Percentiles rank a stretch among this genome's conserved stretches.
Evolutionary conservation across 2,113 vertebrate species (phyloP).

Genomic region (Lepus europaeus): DNA sequence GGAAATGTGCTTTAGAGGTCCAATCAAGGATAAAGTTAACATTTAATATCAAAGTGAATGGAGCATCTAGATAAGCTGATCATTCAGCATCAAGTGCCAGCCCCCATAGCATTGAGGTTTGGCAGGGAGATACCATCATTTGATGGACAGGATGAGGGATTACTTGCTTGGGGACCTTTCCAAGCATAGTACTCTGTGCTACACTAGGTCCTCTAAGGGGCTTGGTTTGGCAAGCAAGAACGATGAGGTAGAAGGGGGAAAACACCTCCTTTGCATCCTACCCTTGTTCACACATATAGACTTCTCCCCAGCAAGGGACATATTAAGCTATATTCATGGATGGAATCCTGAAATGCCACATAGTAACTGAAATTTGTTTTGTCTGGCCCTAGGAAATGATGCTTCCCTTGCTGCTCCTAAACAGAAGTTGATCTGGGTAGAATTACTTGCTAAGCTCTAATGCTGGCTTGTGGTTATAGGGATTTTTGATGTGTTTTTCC

Average conservation of each 20-base stretch:
- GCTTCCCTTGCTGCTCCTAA: conserved; percentile 70
- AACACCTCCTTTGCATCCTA: neutral
- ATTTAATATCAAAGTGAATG: conserved; percentile 14
- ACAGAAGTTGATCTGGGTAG: conserved; percentile 59
- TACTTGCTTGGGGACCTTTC: conserved; percentile 34
- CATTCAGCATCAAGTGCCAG: neutral
- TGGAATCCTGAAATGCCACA: conserved; percentile 33
- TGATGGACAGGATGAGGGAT: conserved; percentile 27
- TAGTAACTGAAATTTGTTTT: conserved; percentile 60
- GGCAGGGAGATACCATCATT: neutral
- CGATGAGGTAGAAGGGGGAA: neutral
- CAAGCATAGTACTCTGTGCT: neutral
- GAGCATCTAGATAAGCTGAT: neutral
- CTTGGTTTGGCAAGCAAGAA: conserved; percentile 34
- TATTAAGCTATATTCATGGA: conserved; percentile 42
- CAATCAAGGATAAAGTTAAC: conserved; percentile 51
- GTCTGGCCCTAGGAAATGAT: conserved; percentile 73
- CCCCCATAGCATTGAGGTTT: neutral
- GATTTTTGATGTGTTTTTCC: conserved; percentile 63
- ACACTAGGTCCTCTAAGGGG: neutral
- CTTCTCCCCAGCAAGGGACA: neutral
- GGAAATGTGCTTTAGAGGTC: neutral
- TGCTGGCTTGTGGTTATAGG: conserved; percentile 51
- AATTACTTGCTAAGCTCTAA: conserved; percentile 55
- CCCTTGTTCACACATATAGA: neutral